Percentiles rank a stretch among this genome's conserved stretches.
Conservation (phyloP, 2,888 invertebrate species). For the Hemaris fuciformis region DNA sequence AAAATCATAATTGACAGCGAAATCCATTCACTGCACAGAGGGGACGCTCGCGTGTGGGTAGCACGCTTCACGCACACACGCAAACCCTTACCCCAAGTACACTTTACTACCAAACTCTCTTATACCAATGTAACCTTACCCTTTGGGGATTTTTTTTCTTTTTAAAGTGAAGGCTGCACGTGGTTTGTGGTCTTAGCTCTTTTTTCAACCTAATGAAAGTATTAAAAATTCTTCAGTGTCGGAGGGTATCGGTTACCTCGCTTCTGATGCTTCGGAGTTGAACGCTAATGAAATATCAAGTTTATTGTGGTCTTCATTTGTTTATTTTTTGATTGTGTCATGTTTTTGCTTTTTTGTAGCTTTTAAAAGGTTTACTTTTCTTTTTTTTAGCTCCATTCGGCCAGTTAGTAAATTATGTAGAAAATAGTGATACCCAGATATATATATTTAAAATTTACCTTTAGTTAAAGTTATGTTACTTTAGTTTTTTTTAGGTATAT, state of each 20-base stretch:
- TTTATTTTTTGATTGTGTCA: not conserved
- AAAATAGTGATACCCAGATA: too few relatives aligned
- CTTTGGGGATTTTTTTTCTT: slow-evolving; percentile 62
- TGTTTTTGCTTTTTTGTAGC: not conserved
- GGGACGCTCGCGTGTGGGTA: slow-evolving; percentile 3
- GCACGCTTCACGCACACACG: slow-evolving; percentile 41
- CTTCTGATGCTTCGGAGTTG: not conserved
- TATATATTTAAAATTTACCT: too few relatives aligned
- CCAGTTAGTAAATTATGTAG: not conserved
- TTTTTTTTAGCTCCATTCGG: not conserved
- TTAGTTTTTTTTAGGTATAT: not conserved
- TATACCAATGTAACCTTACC: slow-evolving; percentile 75
- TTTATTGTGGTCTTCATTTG: slow-evolving; percentile 1
- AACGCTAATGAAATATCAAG: slow-evolving; percentile 7
- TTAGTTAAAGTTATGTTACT: too few relatives aligned
- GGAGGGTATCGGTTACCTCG: slow-evolving; percentile 53
- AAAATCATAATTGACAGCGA: slow-evolving; percentile 5
- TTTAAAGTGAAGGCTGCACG: slow-evolving; percentile 68
- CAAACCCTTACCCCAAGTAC: slow-evolving; percentile 30
- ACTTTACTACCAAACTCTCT: slow-evolving; percentile 56
- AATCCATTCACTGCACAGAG: not conserved
- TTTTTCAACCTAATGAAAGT: slow-evolving; percentile 68
- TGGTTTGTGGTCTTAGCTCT: slow-evolving; percentile 74
- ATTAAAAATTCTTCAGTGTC: slow-evolving; percentile 68
- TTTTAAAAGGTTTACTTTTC: not conserved